Percentiles rank a stretch among this genome's conserved stretches.
Evolutionary conservation across 1,140 invertebrate genomes (phyloP).

Genomic region (Solenopsis fugax): DNA sequence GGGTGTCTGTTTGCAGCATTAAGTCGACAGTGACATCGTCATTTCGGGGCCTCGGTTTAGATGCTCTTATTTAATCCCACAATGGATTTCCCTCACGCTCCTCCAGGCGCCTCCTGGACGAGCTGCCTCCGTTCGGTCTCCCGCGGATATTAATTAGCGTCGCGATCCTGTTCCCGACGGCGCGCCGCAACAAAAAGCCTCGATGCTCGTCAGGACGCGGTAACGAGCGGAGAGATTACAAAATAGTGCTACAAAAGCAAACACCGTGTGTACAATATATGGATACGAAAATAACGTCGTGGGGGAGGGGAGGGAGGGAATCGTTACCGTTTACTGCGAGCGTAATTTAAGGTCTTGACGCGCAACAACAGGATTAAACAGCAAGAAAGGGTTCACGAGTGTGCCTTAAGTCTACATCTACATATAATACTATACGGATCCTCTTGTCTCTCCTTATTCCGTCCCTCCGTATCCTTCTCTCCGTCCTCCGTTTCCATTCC

Average conservation of each 20-base stretch:
- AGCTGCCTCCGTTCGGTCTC: conserved; percentile 4
- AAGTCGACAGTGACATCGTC: conserved; percentile 58
- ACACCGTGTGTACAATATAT: not conserved
- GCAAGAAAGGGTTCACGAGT: not conserved
- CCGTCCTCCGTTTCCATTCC: conserved; percentile 9
- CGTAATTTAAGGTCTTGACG: conserved; percentile 22
- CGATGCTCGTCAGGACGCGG: conserved; percentile 47
- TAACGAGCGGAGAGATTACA: conserved; percentile 53
- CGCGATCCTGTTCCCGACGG: conserved; percentile 39
- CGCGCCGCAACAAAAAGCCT: conserved; percentile 36
- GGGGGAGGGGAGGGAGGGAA: not conserved
- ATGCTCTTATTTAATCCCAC: conserved; percentile 43
- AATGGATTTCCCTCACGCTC: not conserved
- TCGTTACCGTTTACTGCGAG: conserved; percentile 21
- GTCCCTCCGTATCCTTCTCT: not conserved
- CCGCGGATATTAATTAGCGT: conserved; percentile 57
- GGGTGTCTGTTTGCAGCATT: conserved; percentile 23
- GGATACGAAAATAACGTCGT: conserved; percentile 16
- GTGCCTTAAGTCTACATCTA: conserved; percentile 16
- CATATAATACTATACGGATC: not conserved
- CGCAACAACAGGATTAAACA: conserved; percentile 28
- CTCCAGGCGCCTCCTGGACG: not conserved
- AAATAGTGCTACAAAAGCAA: conserved; percentile 34
- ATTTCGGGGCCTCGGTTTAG: conserved; percentile 20
- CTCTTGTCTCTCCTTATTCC: not conserved